phyloP scores from a whole-genome alignment of 2,113 vertebrate species.

The Aphyosemion australe region DNA sequence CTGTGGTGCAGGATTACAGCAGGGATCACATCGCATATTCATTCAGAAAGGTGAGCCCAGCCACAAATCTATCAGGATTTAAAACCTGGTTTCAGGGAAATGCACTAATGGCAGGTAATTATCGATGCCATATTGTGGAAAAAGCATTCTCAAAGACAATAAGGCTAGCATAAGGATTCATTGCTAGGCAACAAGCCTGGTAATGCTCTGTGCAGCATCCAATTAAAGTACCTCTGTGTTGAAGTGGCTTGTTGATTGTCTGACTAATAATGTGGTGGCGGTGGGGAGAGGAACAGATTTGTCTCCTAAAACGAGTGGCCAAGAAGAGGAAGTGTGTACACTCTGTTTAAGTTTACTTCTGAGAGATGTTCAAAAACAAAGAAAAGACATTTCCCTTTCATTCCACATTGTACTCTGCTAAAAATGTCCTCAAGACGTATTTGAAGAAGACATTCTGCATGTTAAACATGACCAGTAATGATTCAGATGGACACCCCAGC shows the following conservation, averaged over 20 bases:
- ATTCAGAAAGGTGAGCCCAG: slow-evolving; percentile 19
- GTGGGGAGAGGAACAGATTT: slow-evolving; percentile 61
- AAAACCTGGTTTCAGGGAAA: slow-evolving; percentile 52
- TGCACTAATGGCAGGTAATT: slow-evolving; percentile 72
- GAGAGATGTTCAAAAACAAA: neutral
- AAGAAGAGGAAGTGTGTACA: slow-evolving; percentile 54
- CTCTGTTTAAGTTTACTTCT: slow-evolving; percentile 43
- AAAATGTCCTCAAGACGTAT: no score
- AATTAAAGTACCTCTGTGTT: slow-evolving; percentile 70
- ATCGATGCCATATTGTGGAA: slow-evolving; percentile 58
- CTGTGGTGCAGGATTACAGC: neutral
- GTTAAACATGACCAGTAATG: no score
- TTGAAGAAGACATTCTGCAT: no score
- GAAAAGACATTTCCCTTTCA: neutral
- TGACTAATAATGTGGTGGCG: slow-evolving; percentile 60
- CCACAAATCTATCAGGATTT: slow-evolving; percentile 23
- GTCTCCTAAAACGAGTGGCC: slow-evolving; percentile 55
- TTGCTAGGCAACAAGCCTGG: slow-evolving; percentile 77
- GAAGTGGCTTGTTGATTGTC: slow-evolving; percentile 73
- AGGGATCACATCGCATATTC: slow-evolving; percentile 24
- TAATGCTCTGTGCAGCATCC: slow-evolving; percentile 64
- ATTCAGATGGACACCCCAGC: no score
- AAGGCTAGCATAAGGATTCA: slow-evolving; percentile 52
- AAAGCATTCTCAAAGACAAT: slow-evolving; percentile 52
- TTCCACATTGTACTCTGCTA: no score